These are phyloP conservation scores for Drosophila tripunctata DNA, from an alignment of 2,888 invertebrate species.

Conservation along the genomic window DNA sequence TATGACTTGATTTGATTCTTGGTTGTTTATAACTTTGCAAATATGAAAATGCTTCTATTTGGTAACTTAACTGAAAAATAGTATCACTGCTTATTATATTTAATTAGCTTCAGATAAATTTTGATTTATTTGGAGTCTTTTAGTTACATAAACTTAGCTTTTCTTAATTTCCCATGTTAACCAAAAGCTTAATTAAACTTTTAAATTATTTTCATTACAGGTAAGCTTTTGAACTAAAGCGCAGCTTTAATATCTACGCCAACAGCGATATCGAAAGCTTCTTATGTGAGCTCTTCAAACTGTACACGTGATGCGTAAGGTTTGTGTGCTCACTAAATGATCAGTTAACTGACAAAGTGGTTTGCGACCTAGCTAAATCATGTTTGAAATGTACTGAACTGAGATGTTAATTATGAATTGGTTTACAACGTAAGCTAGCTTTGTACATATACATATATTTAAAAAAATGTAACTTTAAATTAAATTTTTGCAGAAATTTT, in stretches of 20 bases:
- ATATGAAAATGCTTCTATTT: too few relatives aligned
- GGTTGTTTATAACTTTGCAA: too few relatives aligned
- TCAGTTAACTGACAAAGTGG: background rate
- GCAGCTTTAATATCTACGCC: background rate
- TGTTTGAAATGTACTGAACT: constrained; percentile 26
- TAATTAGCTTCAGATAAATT: background rate
- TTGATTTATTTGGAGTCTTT: background rate
- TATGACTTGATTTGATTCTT: too few relatives aligned
- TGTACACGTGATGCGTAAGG: background rate
- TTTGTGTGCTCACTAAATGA: constrained; percentile 10
- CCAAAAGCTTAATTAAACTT: constrained; percentile 14
- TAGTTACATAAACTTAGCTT: background rate
- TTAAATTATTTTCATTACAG: constrained; percentile 41
- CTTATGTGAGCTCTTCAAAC: background rate
- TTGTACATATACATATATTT: too few relatives aligned
- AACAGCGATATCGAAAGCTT: background rate
- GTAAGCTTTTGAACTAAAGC: constrained; percentile 51
- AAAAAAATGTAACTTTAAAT: background rate
- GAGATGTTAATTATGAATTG: background rate
- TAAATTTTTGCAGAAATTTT: too few relatives aligned
- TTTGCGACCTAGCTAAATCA: constrained; percentile 11
- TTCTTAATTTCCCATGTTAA: background rate
- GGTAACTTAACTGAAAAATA: too few relatives aligned
- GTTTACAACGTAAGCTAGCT: background rate
- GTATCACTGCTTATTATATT: too few relatives aligned